Percentiles rank a stretch among this genome's conserved stretches.
phyloP scores from a whole-genome alignment of 2,797 vertebrate species.

The Girardinus metallicus region DNA sequence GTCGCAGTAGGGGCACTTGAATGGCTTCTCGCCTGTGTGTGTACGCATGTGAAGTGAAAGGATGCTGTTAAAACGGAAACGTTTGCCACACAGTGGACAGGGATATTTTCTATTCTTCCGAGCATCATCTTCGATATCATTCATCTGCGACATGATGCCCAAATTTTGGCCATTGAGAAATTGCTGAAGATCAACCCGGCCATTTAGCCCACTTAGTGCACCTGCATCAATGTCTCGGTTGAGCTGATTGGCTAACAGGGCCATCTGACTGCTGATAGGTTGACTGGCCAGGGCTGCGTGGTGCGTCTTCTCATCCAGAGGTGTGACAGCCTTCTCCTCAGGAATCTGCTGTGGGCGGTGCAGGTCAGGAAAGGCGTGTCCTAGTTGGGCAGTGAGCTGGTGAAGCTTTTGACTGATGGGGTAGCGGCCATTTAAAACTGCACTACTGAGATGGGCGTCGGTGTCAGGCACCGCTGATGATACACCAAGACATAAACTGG shows the following conservation, averaged over 20 bases:
- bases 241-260: conserved; percentile 93
- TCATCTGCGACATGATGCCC: conserved; percentile 99
- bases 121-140: conserved; percentile 97
- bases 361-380: conserved; percentile 95
- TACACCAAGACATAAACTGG: conserved; percentile 99
- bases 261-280: conserved; percentile 97
- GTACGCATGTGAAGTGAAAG: conserved; percentile 98
- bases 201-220: conserved; percentile 87
- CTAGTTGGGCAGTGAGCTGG: conserved; percentile 95
- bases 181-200: conserved; percentile 96
- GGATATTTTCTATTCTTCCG: conserved; percentile 98
- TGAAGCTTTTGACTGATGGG: conserved; percentile 99
- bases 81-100: conserved; percentile 96
- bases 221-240: conserved; percentile 93
- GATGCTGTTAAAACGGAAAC: conserved; percentile 99
- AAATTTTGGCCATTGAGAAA: conserved; percentile 98
- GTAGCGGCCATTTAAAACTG: conserved; percentile 98
- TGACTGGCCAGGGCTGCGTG: conserved; percentile 90
- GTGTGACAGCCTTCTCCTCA: conserved; percentile 89
- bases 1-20: conserved; percentile 99
- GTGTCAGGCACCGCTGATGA: conserved; percentile 92
- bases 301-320: conserved; percentile 92
- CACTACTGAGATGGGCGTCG: conserved; percentile 91
- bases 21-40: conserved; percentile 98
- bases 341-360: conserved; percentile 92